A percentile compares a stretch with the other conserved stretches of the same genome.
phyloP scores from a whole-genome alignment of 2,113 vertebrate genomes.

The Nymphicus hollandicus region DNA sequence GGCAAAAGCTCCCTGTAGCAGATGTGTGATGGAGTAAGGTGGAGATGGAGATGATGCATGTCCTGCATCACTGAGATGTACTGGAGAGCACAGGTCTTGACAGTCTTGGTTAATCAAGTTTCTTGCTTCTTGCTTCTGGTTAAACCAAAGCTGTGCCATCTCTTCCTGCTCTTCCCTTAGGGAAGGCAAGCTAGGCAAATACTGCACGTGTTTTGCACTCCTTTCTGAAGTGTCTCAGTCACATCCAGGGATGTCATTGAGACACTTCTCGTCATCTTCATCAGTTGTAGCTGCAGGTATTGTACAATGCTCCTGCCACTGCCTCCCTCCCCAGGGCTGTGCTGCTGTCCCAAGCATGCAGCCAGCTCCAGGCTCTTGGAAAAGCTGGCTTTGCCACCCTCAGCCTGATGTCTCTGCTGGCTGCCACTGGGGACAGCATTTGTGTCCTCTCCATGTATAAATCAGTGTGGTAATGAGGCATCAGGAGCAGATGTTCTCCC shows the following conservation, averaged over 20 bases:
- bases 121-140: background rate
- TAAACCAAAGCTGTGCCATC: background rate
- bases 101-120: too few relatives aligned
- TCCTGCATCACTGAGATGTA: background rate
- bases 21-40: background rate
- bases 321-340: background rate
- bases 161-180: background rate
- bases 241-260: background rate
- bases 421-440: background rate
- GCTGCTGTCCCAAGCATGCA: background rate
- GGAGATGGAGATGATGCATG: background rate
- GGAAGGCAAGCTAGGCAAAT: background rate
- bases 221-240: background rate
- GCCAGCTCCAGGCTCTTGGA: background rate
- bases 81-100: background rate
- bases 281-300: accelerated
- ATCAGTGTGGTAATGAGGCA: accelerated
- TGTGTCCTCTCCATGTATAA: background rate
- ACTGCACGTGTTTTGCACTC: accelerated
- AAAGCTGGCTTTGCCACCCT: background rate
- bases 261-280: accelerated
- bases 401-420: background rate
- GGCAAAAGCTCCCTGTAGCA: background rate
- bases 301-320: background rate
- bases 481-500: background rate